Percentiles rank a stretch among this genome's conserved stretches.
phyloP scores from a whole-genome alignment of 1,140 invertebrate genomes.

The Macrotrachela quadricornifera region DNA sequence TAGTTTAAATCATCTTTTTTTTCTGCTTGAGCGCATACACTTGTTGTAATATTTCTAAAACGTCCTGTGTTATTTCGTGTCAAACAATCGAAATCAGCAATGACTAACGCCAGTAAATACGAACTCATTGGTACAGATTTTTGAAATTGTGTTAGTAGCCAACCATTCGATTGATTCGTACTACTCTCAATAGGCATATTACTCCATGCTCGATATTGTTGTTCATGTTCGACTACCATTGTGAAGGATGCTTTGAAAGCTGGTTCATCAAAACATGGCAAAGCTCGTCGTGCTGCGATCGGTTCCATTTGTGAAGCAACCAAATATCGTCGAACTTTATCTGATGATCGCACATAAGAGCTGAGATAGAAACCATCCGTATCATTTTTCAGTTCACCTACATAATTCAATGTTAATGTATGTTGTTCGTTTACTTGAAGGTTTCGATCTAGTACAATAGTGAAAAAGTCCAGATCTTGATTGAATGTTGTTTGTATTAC shows the following conservation, averaged over 20 bases:
- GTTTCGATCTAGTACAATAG: too few species aligned
- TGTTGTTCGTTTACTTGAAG: too few species aligned
- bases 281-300: slow-evolving; percentile 39
- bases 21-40: slow-evolving; percentile 54
- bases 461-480: too few species aligned
- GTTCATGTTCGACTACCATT: slow-evolving; percentile 25
- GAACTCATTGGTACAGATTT: slow-evolving; percentile 31
- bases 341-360: not conserved
- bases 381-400: not conserved
- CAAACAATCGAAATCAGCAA: slow-evolving; percentile 18
- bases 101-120: slow-evolving; percentile 32
- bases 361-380: slow-evolving; percentile 4
- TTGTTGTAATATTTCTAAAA: slow-evolving; percentile 6
- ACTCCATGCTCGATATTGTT: not conserved
- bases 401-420: too few species aligned
- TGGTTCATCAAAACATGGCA: slow-evolving; percentile 89
- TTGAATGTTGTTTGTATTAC: not conserved
- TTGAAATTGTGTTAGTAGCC: not conserved
- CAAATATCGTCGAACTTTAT: not conserved
- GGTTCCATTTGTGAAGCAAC: slow-evolving; percentile 8
- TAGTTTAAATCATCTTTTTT: slow-evolving; percentile 56
- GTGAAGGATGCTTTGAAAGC: slow-evolving; percentile 60
- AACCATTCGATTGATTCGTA: not conserved
- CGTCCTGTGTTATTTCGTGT: not conserved
- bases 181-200: slow-evolving; percentile 4